These are phyloP conservation scores for Venusia cambrica DNA, from an alignment of 2,888 invertebrate species.

Conservation along the genomic window DNA sequence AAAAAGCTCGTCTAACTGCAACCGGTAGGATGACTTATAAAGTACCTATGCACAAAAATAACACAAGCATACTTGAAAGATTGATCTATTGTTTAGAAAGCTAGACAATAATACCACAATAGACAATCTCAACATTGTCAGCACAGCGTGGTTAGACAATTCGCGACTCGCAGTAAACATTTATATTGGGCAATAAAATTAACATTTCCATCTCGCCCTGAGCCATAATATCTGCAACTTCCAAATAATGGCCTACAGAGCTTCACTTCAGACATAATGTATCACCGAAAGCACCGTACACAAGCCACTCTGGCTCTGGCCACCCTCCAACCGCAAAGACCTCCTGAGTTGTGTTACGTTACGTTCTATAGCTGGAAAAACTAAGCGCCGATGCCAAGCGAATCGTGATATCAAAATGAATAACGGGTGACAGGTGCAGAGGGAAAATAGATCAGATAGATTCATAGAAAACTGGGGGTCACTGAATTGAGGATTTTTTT, in stretches of 20 bases:
- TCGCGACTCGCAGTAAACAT: conserved; percentile 11
- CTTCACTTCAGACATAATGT: conserved; percentile 47
- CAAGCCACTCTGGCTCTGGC: conserved; percentile 48
- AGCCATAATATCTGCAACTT: conserved; percentile 32
- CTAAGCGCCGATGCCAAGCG: conserved; percentile 33
- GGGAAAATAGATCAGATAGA: conserved; percentile 4
- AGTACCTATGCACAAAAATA: too few species aligned
- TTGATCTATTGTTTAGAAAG: conserved; percentile 8
- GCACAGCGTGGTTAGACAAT: conserved; percentile 14
- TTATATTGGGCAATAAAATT: conserved; percentile 20
- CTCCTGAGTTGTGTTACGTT: conserved; percentile 39
- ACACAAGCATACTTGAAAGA: too few species aligned
- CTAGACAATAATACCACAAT: conserved; percentile 14
- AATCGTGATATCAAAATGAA: conserved; percentile 37
- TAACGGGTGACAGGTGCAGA: conserved; percentile 41
- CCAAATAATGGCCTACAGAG: conserved; percentile 53
- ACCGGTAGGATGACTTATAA: too few species aligned
- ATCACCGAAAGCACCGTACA: neutral
- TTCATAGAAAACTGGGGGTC: conserved; percentile 1
- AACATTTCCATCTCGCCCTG: conserved; percentile 11
- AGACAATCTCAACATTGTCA: conserved; percentile 23
- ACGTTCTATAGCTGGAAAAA: conserved; percentile 32
- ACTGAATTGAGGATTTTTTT: too few species aligned
- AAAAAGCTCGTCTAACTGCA: too few species aligned
- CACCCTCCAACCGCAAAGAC: conserved; percentile 49